These are phyloP conservation scores for Diadegma fenestrale DNA, from an alignment of 2,888 invertebrate species.

Conservation along the genomic window DNA sequence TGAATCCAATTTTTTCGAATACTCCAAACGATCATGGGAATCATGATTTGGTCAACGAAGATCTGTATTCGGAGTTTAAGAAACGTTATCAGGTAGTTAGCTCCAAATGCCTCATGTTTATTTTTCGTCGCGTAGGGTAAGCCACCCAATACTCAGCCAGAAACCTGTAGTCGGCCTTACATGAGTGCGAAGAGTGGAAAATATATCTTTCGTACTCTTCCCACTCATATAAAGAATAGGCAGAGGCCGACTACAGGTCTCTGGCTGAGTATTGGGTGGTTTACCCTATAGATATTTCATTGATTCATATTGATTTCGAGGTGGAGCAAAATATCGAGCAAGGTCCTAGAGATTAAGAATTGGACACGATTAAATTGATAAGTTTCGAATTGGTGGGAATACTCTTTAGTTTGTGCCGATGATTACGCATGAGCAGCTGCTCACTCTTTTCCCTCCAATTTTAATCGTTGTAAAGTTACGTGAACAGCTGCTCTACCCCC, in stretches of 20 bases:
- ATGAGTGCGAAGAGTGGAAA: too few species aligned
- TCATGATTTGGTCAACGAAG: too few species aligned
- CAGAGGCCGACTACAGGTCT: too few species aligned
- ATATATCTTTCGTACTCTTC: too few species aligned
- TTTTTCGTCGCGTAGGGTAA: not conserved
- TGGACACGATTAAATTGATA: not conserved
- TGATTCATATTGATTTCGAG: not conserved
- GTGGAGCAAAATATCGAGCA: not conserved
- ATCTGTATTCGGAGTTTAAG: not conserved
- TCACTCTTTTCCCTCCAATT: not conserved
- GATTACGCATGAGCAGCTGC: not conserved
- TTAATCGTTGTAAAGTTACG: not conserved
- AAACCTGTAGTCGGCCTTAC: too few species aligned
- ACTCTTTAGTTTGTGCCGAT: not conserved
- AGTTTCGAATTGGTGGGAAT: not conserved
- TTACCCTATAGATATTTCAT: not conserved
- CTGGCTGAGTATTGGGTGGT: too few species aligned
- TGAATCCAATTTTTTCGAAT: too few species aligned
- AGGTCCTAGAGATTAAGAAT: not conserved
- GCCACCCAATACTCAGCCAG: too few species aligned
- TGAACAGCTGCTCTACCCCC: not conserved
- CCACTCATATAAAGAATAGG: too few species aligned
- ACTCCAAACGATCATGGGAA: too few species aligned
- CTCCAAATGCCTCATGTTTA: not conserved
- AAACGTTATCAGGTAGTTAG: not conserved